Evolutionary conservation across 2,888 invertebrate genomes (phyloP), one percentile per base, ranked within the genome.

Genomic region (Cerastis rubricosa): DNA sequence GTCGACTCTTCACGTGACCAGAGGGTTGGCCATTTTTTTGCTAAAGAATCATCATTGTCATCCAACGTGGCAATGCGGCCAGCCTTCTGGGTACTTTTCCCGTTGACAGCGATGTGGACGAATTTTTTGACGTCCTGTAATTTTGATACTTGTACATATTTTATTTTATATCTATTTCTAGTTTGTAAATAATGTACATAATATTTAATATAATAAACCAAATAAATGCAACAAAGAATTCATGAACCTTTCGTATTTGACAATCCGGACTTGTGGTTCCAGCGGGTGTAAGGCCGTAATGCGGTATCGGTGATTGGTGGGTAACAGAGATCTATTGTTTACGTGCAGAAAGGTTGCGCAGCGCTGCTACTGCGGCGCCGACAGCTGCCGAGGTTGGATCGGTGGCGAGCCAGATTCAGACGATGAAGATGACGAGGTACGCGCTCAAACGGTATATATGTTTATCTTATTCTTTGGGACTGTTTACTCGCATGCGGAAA

Each of bases 321-420:
- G 85, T 88, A 88, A 83, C 78, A 87, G 78, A 75, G 64, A 72
- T 87, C 80, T 85, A 71, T 88, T 87, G 81, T 89, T 87, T 88
- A 57, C 80, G 76, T 95, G 81, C 94, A 99, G 99, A 11, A 98
- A 99, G 95, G 99, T 99, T 93, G 99, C 99, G 0, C 99, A 99
- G 95, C 98, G 98, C 83, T 99, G 99, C 95, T 99, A 97, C 94
- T 99, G 99, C 94, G 99, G 99, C 87, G 97, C 99, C 0, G 92
- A 97, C 17, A 98, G 97, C 88, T 99, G 99, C 92, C 98, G 99
- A 43, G 99, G 99, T 0, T 99, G 99, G 98, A 99, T 99, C 83
- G 99, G 99, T 0, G 98, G 98, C 74, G 98, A 98, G 88, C 99
- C 99, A 0, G 98, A 98, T 87, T 94, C 94, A 0, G 94, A 96